phyloP scores from a whole-genome alignment of 1,140 invertebrate genomes.

The Leptestheria dahalacensis region DNA sequence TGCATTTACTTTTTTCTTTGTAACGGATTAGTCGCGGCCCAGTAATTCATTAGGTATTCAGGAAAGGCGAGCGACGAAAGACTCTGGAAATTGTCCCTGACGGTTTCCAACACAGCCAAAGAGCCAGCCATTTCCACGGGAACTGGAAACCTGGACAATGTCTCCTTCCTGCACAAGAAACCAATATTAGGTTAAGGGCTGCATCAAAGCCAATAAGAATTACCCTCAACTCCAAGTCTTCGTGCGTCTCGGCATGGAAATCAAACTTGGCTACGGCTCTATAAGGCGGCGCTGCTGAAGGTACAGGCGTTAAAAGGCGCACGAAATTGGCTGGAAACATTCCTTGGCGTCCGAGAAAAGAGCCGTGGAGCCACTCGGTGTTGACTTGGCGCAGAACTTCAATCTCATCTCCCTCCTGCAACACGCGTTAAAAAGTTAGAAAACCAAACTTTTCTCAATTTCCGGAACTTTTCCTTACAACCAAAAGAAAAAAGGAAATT shows the following conservation, averaged over 20 bases:
- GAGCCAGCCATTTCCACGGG: constrained; percentile 9
- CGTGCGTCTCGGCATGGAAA: constrained; percentile 6
- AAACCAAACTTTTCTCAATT: not conserved
- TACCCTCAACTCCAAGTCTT: constrained; percentile 10
- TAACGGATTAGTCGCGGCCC: not conserved
- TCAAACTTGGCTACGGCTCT: constrained; percentile 10
- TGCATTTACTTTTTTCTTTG: not conserved
- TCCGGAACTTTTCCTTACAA: not conserved
- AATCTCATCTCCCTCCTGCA: constrained; percentile 13
- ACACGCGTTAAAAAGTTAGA: not conserved
- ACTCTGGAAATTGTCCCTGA: constrained; percentile 10
- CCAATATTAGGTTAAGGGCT: not conserved
- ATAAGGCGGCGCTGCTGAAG: not conserved
- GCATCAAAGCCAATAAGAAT: not conserved
- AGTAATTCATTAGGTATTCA: not conserved
- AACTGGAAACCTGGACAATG: not conserved
- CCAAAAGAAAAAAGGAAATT: not conserved
- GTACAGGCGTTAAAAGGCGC: not conserved
- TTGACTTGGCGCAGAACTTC: constrained; percentile 9
- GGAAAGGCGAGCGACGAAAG: constrained; percentile 3
- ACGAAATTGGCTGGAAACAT: constrained; percentile 12
- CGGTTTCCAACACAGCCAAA: constrained; percentile 6
- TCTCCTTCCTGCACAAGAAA: constrained; percentile 7
- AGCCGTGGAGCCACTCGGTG: constrained; percentile 6
- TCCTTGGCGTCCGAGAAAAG: not conserved